phyloP scores from a whole-genome alignment of 2,797 vertebrate genomes.

The Lagodon rhomboides region DNA sequence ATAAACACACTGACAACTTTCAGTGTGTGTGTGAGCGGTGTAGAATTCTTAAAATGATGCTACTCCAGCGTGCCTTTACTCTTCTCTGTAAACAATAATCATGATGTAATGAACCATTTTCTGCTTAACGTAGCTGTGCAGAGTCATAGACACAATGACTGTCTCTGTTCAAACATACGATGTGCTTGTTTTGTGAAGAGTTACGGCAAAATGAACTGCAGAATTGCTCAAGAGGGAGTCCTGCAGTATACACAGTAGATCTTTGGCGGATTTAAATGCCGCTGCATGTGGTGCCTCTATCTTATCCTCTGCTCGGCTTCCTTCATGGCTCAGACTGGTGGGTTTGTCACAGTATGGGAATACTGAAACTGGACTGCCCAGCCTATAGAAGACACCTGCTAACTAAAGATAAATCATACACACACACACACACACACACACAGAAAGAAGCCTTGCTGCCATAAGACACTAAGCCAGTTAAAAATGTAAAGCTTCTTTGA shows the following conservation, averaged over 20 bases:
- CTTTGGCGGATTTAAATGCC: constrained; percentile 3
- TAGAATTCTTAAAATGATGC: constrained; percentile 15
- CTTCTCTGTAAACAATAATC: constrained; percentile 8
- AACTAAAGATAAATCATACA: constrained; percentile 61
- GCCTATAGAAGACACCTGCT: constrained; percentile 57
- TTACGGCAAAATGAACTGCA: neutral
- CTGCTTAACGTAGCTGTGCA: neutral
- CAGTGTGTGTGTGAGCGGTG: neutral
- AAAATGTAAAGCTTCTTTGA: constrained; percentile 65
- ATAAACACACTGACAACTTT: neutral
- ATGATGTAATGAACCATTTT: neutral
- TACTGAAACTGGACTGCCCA: constrained; percentile 44
- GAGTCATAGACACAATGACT: neutral
- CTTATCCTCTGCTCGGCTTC: constrained; percentile 16
- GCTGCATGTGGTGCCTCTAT: constrained; percentile 1
- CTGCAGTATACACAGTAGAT: neutral
- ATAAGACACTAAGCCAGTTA: constrained; percentile 52
- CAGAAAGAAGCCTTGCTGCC: constrained; percentile 26
- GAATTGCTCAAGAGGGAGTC: neutral
- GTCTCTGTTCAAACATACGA: neutral
- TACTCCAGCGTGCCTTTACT: neutral
- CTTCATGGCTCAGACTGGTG: constrained; percentile 16
- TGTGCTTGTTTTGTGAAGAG: neutral
- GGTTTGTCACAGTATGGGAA: constrained; percentile 55
- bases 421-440: constrained; percentile 5